Evolutionary conservation across 2,888 invertebrate genomes (phyloP).

Genomic region (Brassicogethes aeneus): DNA sequence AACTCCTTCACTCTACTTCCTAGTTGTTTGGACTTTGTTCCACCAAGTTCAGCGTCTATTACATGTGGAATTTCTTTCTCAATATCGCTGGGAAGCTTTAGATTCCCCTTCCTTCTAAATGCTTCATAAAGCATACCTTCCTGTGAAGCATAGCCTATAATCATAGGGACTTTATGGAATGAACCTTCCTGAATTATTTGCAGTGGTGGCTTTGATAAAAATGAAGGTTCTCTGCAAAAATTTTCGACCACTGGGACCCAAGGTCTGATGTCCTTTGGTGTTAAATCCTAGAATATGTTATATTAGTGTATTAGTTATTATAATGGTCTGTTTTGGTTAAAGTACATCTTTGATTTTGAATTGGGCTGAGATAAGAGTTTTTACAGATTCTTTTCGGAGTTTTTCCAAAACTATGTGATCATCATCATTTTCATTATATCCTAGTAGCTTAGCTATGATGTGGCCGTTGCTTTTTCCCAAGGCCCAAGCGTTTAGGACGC

Average conservation of each 20-base stretch:
- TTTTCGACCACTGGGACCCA: conserved; percentile 27
- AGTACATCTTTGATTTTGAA: conserved; percentile 24
- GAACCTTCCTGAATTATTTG: conserved; percentile 29
- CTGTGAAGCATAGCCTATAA: conserved; percentile 33
- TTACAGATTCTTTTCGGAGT: conserved; percentile 21
- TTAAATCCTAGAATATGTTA: conserved; percentile 18
- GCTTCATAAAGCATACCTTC: conserved; percentile 35
- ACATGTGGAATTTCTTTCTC: conserved; percentile 24
- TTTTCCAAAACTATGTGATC: conserved; percentile 25
- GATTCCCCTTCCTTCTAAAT: conserved; percentile 19
- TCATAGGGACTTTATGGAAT: conserved; percentile 34
- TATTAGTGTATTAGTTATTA: too few species aligned
- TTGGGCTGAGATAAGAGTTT: conserved; percentile 21
- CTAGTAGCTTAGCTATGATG: conserved; percentile 22
- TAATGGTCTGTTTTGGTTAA: conserved; percentile 3
- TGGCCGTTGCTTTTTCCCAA: conserved; percentile 22
- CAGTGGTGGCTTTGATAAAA: conserved; percentile 30
- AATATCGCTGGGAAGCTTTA: conserved; percentile 19
- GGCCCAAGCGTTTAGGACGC: conserved; percentile 27
- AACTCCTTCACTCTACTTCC: conserved; percentile 29
- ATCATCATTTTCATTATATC: conserved; percentile 27
- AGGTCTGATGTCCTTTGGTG: conserved; percentile 19
- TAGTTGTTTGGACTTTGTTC: not conserved
- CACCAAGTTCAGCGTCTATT: not conserved
- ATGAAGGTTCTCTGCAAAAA: conserved; percentile 22